These are phyloP conservation scores for Pararge aegeria DNA, from an alignment of 1,140 invertebrate species.

Conservation along the genomic window DNA sequence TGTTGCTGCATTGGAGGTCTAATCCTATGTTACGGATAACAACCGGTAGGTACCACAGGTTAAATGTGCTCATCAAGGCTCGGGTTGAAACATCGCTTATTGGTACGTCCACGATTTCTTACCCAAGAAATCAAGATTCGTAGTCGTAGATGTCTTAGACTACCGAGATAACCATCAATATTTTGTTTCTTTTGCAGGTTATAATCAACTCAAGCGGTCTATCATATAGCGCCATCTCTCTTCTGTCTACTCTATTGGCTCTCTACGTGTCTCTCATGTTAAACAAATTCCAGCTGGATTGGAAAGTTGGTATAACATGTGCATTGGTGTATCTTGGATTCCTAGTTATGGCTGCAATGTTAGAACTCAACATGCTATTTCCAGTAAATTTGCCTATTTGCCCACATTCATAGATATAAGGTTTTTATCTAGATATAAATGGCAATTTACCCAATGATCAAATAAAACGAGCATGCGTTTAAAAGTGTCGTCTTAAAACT, in stretches of 20 bases:
- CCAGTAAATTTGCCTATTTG: slow-evolving; percentile 91
- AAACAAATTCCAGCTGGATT: slow-evolving; percentile 90
- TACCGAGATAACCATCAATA: too few species aligned
- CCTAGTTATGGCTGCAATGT: slow-evolving; percentile 88
- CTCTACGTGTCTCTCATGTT: slow-evolving; percentile 88
- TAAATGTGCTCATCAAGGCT: too few species aligned
- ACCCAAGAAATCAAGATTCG: too few species aligned
- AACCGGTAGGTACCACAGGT: too few species aligned
- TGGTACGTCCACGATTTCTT: too few species aligned
- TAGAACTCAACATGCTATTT: slow-evolving; percentile 94
- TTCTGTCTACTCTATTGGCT: slow-evolving; percentile 87
- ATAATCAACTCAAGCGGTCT: slow-evolving; percentile 89
- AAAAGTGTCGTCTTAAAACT: too few species aligned
- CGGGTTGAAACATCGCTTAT: too few species aligned
- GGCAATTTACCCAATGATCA: too few species aligned
- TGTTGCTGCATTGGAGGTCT: too few species aligned
- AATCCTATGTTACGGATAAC: too few species aligned
- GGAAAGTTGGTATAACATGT: slow-evolving; percentile 87
- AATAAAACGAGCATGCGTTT: too few species aligned
- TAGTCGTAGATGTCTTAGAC: too few species aligned
- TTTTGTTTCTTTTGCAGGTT: slow-evolving; percentile 49
- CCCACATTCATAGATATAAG: slow-evolving; percentile 38
- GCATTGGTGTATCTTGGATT: slow-evolving; percentile 89
- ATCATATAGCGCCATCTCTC: slow-evolving; percentile 90
- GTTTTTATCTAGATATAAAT: not conserved